Evolutionary conservation across 1,140 invertebrate species (phyloP).

Genomic region (Drosophila punjabiensis): DNA sequence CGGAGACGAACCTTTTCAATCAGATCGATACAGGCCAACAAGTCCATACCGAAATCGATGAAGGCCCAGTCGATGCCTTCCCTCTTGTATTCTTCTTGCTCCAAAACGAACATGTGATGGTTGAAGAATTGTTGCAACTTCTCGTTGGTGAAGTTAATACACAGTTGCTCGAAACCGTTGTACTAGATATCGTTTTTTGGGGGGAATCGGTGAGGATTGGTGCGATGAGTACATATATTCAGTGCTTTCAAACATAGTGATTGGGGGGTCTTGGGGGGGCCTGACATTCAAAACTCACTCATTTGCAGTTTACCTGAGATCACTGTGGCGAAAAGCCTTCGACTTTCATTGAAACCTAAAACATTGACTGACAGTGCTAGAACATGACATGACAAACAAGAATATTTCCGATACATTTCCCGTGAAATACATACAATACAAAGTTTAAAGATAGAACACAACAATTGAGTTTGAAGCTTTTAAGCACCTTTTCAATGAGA

Average conservation of each 20-base stretch:
- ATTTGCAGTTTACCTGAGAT: slow-evolving; percentile 42
- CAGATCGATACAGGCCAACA: slow-evolving; percentile 97
- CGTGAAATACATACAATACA: slow-evolving; percentile 37
- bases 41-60: slow-evolving; percentile 99
- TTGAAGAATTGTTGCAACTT: slow-evolving; percentile 99
- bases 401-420: slow-evolving; percentile 34
- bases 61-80: slow-evolving; percentile 98
- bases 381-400: slow-evolving; percentile 50
- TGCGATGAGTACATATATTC: slow-evolving; percentile 49
- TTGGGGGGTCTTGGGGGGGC: slow-evolving; percentile 19
- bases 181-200: slow-evolving; percentile 87
- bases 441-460: slow-evolving; percentile 14
- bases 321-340: slow-evolving; percentile 22
- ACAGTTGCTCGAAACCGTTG: slow-evolving; percentile 99
- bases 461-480: slow-evolving; percentile 10
- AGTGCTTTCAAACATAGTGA: slow-evolving; percentile 32
- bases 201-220: slow-evolving; percentile 36
- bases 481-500: slow-evolving; percentile 97
- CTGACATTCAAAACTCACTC: slow-evolving; percentile 49
- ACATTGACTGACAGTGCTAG: slow-evolving; percentile 28
- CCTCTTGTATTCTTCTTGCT: slow-evolving; percentile 98
- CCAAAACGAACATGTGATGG: slow-evolving; percentile 99
- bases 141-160: slow-evolving; percentile 99
- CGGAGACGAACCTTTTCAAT: slow-evolving; percentile 95
- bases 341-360: slow-evolving; percentile 29